Evolutionary conservation across 2,797 vertebrate genomes (phyloP).

Genomic region (Crenuchus spilurus): DNA sequence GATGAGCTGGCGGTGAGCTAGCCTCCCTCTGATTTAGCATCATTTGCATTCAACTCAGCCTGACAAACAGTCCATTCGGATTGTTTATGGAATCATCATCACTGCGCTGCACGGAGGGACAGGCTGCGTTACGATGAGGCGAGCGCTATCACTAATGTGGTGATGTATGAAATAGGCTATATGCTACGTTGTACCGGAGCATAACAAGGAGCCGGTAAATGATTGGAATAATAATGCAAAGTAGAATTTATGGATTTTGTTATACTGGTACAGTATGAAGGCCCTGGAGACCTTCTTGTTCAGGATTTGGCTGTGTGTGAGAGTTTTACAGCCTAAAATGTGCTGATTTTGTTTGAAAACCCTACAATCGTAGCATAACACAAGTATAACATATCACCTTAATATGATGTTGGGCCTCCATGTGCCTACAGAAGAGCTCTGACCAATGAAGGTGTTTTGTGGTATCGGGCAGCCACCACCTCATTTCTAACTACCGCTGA

Average conservation of each 20-base stretch:
- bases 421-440: too few relatives aligned
- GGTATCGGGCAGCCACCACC: too few relatives aligned
- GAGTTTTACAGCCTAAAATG: too few relatives aligned
- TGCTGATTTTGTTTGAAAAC: too few relatives aligned
- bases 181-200: conserved; percentile 66
- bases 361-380: too few relatives aligned
- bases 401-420: too few relatives aligned
- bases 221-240: conserved; percentile 38
- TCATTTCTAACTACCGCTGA: too few relatives aligned
- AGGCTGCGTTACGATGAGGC: conserved; percentile 71
- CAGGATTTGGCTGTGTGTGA: conserved; percentile 44
- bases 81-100: conserved; percentile 81
- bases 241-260: conserved; percentile 30
- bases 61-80: conserved; percentile 75
- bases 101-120: conserved; percentile 66
- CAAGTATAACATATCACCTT: too few relatives aligned
- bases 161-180: conserved; percentile 50
- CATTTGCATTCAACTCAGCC: conserved; percentile 71
- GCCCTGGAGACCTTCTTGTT: conserved; percentile 28
- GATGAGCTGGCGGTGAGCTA: conserved; percentile 59
- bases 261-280: conserved; percentile 4
- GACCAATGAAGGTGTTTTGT: too few relatives aligned
- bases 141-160: conserved; percentile 47
- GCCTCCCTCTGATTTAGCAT: conserved; percentile 76
- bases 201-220: conserved; percentile 25